Conservation (phyloP, 1,140 invertebrate species). For the Venturia canescens region DNA sequence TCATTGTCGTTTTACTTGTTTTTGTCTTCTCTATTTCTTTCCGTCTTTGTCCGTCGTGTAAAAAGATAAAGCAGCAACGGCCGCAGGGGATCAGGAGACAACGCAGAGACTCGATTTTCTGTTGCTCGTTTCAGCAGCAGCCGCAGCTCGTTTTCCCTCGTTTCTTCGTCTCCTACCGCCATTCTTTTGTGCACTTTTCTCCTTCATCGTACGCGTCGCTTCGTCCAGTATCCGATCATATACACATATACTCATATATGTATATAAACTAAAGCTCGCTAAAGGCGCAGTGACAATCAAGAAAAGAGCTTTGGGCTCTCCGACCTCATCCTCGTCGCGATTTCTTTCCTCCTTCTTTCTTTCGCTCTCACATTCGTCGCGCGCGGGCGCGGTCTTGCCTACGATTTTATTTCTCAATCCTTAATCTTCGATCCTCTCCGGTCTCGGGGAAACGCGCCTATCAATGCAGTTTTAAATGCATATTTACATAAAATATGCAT, state of each 20-base stretch:
- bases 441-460: background rate
- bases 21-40: slow-evolving; percentile 4
- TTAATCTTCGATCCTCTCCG: slow-evolving; percentile 19
- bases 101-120: slow-evolving; percentile 33
- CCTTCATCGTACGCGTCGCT: background rate
- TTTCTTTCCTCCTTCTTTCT: background rate
- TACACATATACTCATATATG: background rate
- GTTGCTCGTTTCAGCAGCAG: slow-evolving; percentile 15
- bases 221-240: background rate
- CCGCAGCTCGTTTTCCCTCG: slow-evolving; percentile 32
- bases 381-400: background rate
- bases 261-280: background rate
- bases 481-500: background rate
- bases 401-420: background rate
- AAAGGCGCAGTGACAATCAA: slow-evolving; percentile 38
- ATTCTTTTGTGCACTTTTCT: slow-evolving; percentile 34
- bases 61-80: slow-evolving; percentile 22
- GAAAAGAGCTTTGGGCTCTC: slow-evolving; percentile 41
- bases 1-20: slow-evolving; percentile 23
- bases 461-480: background rate
- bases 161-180: background rate
- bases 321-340: slow-evolving; percentile 31
- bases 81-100: slow-evolving; percentile 27
- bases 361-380: background rate
- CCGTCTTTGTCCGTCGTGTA: slow-evolving; percentile 30